phyloP scores from a whole-genome alignment of 2,113 vertebrate species.

The Prionailurus viverrinus region DNA sequence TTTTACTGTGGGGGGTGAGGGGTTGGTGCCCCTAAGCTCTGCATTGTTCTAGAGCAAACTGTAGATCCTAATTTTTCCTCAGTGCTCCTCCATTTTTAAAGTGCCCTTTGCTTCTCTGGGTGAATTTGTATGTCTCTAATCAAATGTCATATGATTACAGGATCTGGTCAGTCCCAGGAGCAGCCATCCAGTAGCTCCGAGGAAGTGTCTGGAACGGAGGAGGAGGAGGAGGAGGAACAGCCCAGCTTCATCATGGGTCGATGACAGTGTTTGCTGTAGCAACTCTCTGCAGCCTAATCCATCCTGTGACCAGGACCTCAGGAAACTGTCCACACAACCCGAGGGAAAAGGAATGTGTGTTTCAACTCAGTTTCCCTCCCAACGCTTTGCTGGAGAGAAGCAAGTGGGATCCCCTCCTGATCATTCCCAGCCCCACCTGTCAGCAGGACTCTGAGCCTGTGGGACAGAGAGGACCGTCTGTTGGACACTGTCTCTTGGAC shows the following conservation, averaged over 20 bases:
- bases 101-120: background rate
- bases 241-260: conserved; percentile 86
- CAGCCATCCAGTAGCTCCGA: conserved; percentile 84
- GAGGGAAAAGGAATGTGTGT: conserved; percentile 44
- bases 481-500: conserved; percentile 62
- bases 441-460: conserved; percentile 73
- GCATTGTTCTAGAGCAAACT: background rate
- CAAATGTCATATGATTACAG: conserved; percentile 64
- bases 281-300: conserved; percentile 41
- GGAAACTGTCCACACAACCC: conserved; percentile 58
- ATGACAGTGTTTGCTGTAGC: conserved; percentile 71
- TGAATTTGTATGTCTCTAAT: background rate
- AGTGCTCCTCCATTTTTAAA: background rate
- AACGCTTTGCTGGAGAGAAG: conserved; percentile 70
- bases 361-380: conserved; percentile 58
- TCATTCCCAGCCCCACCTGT: conserved; percentile 72
- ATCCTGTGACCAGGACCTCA: conserved; percentile 75
- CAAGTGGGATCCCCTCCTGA: conserved; percentile 68
- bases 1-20: background rate
- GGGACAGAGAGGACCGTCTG: conserved; percentile 65
- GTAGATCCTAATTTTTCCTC: background rate
- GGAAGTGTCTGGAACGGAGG: conserved; percentile 74
- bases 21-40: background rate
- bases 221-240: conserved; percentile 85
- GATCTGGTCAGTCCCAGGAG: conserved; percentile 81